Evolutionary conservation across 2,797 vertebrate species (phyloP), one percentile per base, ranked within the genome.

Genomic region (Pitangus sulphuratus): DNA sequence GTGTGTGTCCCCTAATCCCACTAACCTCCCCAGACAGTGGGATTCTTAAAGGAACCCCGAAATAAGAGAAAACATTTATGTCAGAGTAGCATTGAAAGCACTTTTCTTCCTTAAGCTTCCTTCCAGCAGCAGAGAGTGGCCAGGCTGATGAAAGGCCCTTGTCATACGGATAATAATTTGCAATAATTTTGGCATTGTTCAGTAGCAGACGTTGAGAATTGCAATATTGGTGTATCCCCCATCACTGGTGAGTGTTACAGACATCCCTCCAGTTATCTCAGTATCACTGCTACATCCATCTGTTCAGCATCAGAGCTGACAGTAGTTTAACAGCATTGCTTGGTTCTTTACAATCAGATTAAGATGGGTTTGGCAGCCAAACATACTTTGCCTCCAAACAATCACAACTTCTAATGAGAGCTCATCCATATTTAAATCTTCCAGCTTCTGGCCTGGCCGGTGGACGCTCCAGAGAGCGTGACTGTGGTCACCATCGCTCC

Each of bases 361-460:
- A 95, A 94, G 84, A 88, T 45, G 57, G 40, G 21, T 89, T 87
- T 92, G 84, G 89, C 91, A 86, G 65, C 87, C 77, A 70, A 64
- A 33, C 31, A 0, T 4, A 20, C 61, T 92, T 75, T 28, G 45
- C n/a, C 79, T 90, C 64, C 58, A 84, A 82, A 83, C 1, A 79
- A 58, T 70, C 44, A 30, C 48, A 57, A 56, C 60, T 87, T 40
- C 61, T 94, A 75, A 91, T 62, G 76, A 40, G 65, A 83, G 33
- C 88, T 95, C 69, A 40, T 80, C 84, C 65, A 2, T 22, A 31
- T 92, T 70, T 86, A 5, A 25, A 65, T 76, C 58, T 26, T n/a
- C 68, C 58, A 98, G 99, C 98, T 99, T 79, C 96, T 99, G 72
- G 98, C 99, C 0, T 99, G 99, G 99, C 99, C 99, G 0, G 97